phyloP scores from a whole-genome alignment of 2,888 invertebrate genomes.

The Synergus umbraculus region DNA sequence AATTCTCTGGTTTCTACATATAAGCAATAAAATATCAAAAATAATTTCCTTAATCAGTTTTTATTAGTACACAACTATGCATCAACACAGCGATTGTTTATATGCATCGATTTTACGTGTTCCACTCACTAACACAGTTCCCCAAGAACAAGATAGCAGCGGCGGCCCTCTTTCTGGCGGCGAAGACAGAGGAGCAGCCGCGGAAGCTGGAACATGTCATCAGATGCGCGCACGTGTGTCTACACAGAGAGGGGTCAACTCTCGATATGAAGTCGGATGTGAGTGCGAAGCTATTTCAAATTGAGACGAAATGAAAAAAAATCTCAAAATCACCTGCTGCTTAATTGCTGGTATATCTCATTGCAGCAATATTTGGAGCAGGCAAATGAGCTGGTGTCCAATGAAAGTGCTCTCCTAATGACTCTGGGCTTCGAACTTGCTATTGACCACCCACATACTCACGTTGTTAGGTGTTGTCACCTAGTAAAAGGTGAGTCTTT shows the following conservation, averaged over 20 bases:
- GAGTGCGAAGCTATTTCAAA: conserved; percentile 62
- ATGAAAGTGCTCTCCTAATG: conserved; percentile 97
- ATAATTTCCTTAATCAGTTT: conserved; percentile 31
- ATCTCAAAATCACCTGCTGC: conserved; percentile 27
- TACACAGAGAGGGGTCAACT: conserved; percentile 82
- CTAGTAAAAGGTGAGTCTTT: conserved; percentile 89
- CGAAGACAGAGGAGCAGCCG: conserved; percentile 99
- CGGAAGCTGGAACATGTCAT: conserved; percentile 98
- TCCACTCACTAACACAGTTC: conserved; percentile 97
- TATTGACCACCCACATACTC: conserved; percentile 98
- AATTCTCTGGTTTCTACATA: no score
- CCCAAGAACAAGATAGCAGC: conserved; percentile 96
- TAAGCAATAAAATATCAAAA: background rate
- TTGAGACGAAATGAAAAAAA: conserved; percentile 61
- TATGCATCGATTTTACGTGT: conserved; percentile 99
- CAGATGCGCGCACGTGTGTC: conserved; percentile 92
- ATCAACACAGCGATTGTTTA: conserved; percentile 99
- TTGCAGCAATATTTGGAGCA: conserved; percentile 83
- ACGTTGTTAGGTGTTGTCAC: conserved; percentile 97
- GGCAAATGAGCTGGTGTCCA: conserved; percentile 95
- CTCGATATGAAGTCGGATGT: conserved; percentile 88
- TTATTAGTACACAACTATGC: conserved; percentile 91
- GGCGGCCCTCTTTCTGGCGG: conserved; percentile 96
- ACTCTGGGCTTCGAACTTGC: conserved; percentile 98
- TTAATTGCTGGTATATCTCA: conserved; percentile 27